Conservation (phyloP, 2,888 invertebrate species). For the Panopea generosa region DNA sequence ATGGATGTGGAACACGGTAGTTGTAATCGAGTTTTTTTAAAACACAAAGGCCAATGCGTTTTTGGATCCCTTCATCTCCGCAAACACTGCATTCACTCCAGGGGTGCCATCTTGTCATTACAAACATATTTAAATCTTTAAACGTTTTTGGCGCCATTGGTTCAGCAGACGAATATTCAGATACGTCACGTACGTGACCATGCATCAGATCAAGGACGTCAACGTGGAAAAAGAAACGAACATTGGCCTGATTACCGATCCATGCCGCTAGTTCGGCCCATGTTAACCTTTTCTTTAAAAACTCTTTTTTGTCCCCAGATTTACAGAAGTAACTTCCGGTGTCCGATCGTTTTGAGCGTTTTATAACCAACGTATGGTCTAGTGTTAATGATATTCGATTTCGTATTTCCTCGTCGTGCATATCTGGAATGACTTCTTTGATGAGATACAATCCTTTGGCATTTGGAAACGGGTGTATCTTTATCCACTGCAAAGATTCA, state of each 20-base stretch:
- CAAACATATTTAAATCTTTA: constrained; percentile 27
- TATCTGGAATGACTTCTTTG: constrained; percentile 61
- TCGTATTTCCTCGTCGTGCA: constrained; percentile 61
- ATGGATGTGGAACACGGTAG: constrained; percentile 23
- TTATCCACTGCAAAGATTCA: constrained; percentile 54
- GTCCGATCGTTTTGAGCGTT: constrained; percentile 34
- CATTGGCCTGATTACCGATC: constrained; percentile 24
- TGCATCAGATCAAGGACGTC: constrained; percentile 55
- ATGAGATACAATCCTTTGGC: constrained; percentile 30
- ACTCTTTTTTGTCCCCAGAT: constrained; percentile 6
- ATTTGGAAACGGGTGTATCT: constrained; percentile 38
- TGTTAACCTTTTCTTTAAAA: constrained; percentile 22
- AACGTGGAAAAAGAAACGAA: constrained; percentile 47
- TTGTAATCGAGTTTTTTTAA: constrained; percentile 31
- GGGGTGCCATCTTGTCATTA: constrained; percentile 55
- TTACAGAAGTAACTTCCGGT: constrained; percentile 54
- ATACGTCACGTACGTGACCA: constrained; percentile 30
- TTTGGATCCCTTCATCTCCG: constrained; percentile 38
- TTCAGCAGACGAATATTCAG: constrained; percentile 7
- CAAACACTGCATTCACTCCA: constrained; percentile 63
- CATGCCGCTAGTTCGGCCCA: constrained; percentile 45
- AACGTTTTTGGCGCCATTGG: constrained; percentile 14
- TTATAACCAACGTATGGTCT: constrained; percentile 65
- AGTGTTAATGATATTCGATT: constrained; percentile 60
- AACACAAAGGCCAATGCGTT: constrained; percentile 57